Evolutionary conservation across 2,888 invertebrate species (phyloP), one percentile per base, ranked within the genome.

Genomic region (Boloria euphrosyne): DNA sequence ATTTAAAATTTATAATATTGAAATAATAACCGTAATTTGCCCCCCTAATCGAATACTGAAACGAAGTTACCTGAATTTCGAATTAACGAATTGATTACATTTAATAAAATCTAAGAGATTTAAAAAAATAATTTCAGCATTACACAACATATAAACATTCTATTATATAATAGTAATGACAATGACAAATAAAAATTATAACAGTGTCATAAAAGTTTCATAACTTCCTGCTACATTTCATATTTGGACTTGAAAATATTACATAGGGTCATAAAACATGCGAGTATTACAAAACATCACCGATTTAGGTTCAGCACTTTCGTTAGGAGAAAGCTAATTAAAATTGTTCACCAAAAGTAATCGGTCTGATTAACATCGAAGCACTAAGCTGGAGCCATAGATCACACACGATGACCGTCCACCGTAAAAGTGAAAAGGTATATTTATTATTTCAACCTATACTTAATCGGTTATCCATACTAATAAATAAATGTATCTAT

Each of bases 281-380:
- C 22, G 22, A 22, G 55, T 63, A 54, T 73, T 73, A 70, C 71
- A 69, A 70, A 73, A 73, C 68, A 52, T 47, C 53, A 68, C 73
- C 75, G 63, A 70, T 74, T 75, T 71, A 60, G 62, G 68, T 73
- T 70, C 75, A 71, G 73, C 78, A 79, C 81, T 83, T 81, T 80
- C 77, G 31, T 75, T 66, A 52, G 77, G 87, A 78, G 89, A 90
- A 89, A 89, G 89, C 84, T 79, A 80, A 82, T 84, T 78, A 80
- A 69, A 71, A 74, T 74, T 70, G 73, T 75, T 71, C 66, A 69
- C 78, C 76, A 65, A 79, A 80, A 77, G 80, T 75, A 79, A 50
- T 49, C 61, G 66, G 67, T 65, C 70, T 67, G 68, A 69, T 70
- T 61, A 70, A 68, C 68, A 70, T 70, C 70, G 65, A 68, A 64